Evolutionary conservation across 2,888 invertebrate species (phyloP).

Genomic region (Dione vanillae): DNA sequence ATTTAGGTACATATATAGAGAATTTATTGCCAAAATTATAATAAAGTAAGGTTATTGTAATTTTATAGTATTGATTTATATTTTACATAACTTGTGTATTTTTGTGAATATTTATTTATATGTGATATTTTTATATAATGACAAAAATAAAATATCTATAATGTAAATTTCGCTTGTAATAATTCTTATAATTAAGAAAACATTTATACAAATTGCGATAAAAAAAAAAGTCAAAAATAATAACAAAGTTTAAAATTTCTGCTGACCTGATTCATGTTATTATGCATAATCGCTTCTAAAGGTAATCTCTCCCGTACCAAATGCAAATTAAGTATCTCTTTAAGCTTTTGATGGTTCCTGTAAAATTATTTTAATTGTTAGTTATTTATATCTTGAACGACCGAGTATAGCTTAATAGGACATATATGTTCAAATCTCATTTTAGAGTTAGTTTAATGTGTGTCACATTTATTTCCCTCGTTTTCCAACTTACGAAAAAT

Average conservation of each 20-base stretch:
- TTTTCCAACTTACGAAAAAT: too few relatives aligned
- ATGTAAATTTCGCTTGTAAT: too few relatives aligned
- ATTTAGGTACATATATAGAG: not conserved
- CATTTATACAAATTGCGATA: not conserved
- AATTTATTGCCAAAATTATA: too few relatives aligned
- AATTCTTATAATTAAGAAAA: not conserved
- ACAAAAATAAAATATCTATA: too few relatives aligned
- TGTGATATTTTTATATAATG: too few relatives aligned
- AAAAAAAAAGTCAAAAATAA: not conserved
- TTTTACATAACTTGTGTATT: not conserved
- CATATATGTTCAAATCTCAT: not conserved
- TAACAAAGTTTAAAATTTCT: slow-evolving; percentile 1
- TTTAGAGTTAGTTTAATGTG: too few relatives aligned
- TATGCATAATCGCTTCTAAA: slow-evolving; percentile 89
- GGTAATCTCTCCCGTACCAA: slow-evolving; percentile 90
- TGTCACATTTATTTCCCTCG: too few relatives aligned
- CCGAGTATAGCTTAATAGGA: not conserved
- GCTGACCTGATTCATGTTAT: slow-evolving; percentile 87
- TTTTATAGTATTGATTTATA: too few relatives aligned
- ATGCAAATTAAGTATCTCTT: slow-evolving; percentile 92
- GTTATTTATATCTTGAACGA: not conserved
- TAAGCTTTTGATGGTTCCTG: slow-evolving; percentile 88
- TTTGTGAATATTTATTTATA: not conserved
- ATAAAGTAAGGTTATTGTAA: too few relatives aligned
- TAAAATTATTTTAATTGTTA: slow-evolving; percentile 11